These are phyloP conservation scores for Promerops cafer DNA, from an alignment of 2,113 vertebrate genomes.

Conservation along the genomic window DNA sequence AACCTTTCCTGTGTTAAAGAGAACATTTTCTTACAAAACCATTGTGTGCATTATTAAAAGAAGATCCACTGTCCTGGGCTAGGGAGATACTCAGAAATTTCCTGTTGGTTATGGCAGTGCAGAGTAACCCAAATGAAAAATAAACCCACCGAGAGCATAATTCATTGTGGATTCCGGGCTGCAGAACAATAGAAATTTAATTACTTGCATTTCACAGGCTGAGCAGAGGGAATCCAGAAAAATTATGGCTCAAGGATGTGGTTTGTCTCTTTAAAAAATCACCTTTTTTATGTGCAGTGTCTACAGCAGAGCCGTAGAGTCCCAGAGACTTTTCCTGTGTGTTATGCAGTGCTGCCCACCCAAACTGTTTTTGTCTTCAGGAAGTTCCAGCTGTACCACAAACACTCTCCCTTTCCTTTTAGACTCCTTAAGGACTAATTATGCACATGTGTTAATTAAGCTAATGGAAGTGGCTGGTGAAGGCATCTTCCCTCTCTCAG, in stretches of 20 bases:
- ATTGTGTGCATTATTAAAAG: background rate
- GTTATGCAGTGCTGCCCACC: background rate
- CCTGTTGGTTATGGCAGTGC: background rate
- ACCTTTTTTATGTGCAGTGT: background rate
- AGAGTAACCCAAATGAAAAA: background rate
- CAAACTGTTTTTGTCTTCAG: background rate
- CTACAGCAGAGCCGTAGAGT: rapidly evolving
- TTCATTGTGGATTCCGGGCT: background rate
- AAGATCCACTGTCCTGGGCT: background rate
- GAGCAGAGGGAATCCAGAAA: background rate
- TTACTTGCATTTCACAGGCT: background rate
- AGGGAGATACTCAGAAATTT: background rate
- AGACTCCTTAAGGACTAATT: background rate
- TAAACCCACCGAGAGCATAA: background rate
- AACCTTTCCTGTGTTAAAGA: background rate
- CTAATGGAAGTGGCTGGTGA: background rate
- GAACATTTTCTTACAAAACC: background rate
- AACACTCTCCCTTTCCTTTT: background rate
- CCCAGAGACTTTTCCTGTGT: background rate
- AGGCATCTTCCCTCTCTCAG: background rate
- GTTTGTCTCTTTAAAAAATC: background rate
- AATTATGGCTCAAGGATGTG: background rate
- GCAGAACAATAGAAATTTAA: background rate
- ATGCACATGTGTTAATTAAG: background rate
- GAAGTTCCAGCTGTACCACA: background rate